Base-by-base conservation (phyloP, 1,140 invertebrate genomes). In the Oncopodura yosiiana region DNA sequence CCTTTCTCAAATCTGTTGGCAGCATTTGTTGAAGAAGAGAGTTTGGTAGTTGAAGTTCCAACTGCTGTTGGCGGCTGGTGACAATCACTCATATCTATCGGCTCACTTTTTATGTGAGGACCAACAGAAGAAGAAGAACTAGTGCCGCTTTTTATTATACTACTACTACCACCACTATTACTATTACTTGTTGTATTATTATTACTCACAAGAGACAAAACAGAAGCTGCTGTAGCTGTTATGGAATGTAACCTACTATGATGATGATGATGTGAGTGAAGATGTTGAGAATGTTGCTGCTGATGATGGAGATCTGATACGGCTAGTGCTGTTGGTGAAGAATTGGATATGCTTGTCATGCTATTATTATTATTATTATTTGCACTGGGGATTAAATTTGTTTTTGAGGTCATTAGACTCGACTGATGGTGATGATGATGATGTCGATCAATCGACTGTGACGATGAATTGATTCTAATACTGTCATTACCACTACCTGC, bases 51-150 rank as follows among this genome's bases (percentile, higher is more conserved):
- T 24, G 4, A 16, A 24, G 49, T 24, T 39, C 49, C 49, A 42
- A 24, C 4, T 18, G 24, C 55, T 53, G 61, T 53, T 57, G 56
- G 53, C 23, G 42, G 38, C 53, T 53, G 30, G 29, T 49, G 49
- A 44, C n/a, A 49, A 34, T 37, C 11, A 16, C 27, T 63, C 62
- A 63, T 63, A 49, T 63, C 62, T 18, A 63, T 32, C 45, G 62
- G 62, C 58, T 63, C 62, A 16, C 55, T 27, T 58, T 63, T 63
- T 57, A 63, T 58, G 50, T 46, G 18, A 23, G 19, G 8, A 19
- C 42, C 11, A 9, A 26, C 8, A 18, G 9, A 39, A 19, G 43
- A 34, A 46, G 41, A 30, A 46, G 24, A 27, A 49, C 50, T 46
- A 39, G 48, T 53, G 46, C 54, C 44, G 32, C n/a, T 34, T 8